These are phyloP conservation scores for Sylvicapra grimmia DNA, from an alignment of 2,113 vertebrate genomes.

Conservation along the genomic window DNA sequence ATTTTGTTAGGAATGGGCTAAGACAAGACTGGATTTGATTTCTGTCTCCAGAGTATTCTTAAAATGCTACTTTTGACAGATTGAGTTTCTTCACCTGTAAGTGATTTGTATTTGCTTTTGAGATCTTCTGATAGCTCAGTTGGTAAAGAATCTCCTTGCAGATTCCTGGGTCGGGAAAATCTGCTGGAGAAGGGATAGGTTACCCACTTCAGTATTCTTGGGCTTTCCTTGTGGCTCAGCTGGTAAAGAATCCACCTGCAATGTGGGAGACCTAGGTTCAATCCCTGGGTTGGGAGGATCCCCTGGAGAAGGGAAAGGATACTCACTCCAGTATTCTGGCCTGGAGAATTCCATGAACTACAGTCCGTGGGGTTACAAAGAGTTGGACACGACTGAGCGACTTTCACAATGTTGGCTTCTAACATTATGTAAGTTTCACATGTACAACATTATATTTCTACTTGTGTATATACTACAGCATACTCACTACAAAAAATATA, in stretches of 20 bases:
- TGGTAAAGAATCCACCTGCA: neutral
- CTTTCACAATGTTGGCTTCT: neutral
- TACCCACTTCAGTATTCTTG: neutral
- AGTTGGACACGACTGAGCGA: neutral
- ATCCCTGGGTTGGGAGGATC: neutral
- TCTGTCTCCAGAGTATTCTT: neutral
- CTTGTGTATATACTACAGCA: neutral
- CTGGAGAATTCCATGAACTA: neutral
- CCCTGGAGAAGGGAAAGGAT: neutral
- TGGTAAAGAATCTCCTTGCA: neutral
- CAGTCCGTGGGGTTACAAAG: neutral
- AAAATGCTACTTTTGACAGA: neutral
- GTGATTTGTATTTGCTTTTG: neutral
- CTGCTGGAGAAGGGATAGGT: neutral
- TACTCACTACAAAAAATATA: neutral
- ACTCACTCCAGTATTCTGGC: neutral
- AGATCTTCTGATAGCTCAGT: neutral
- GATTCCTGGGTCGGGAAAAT: neutral
- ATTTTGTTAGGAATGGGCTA: neutral
- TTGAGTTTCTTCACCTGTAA: neutral
- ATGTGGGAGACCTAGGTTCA: neutral
- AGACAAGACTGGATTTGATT: neutral
- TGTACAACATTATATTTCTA: neutral
- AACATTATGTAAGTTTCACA: neutral
- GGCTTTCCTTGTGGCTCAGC: neutral